Percentiles rank a stretch among this genome's conserved stretches.
Conservation (phyloP, 2,888 invertebrate genomes). For the Cerastis leucographa region DNA sequence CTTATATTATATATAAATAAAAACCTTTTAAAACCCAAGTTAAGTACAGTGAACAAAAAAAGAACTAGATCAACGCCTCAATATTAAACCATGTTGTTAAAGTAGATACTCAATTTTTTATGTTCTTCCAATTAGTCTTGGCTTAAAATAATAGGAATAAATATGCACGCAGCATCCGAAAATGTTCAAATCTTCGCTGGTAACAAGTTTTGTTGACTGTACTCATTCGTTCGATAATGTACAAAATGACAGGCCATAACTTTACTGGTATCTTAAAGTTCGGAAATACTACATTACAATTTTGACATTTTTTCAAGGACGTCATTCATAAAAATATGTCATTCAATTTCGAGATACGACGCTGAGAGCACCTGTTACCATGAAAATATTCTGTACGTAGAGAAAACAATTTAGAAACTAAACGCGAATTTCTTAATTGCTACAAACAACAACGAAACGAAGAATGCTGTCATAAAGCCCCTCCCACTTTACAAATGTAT, state of each 20-base stretch:
- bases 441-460: conserved; percentile 49
- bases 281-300: background rate
- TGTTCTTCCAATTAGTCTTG: no score
- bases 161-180: background rate
- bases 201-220: background rate
- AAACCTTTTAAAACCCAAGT: no score
- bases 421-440: conserved; percentile 39
- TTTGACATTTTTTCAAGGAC: conserved; percentile 39
- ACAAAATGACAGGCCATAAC: background rate
- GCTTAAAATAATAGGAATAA: background rate
- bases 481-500: conserved; percentile 75
- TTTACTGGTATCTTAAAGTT: background rate
- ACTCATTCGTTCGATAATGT: conserved; percentile 10
- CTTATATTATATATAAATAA: background rate
- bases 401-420: conserved; percentile 28
- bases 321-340: background rate
- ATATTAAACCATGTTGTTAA: no score
- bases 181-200: no score
- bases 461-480: conserved; percentile 71
- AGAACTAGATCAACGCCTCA: background rate
- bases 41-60: background rate
- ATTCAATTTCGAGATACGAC: background rate
- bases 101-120: no score
- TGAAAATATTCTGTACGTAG: conserved; percentile 54
- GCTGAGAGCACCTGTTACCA: background rate